These are phyloP conservation scores for Platyrinchus mystaceus DNA, from an alignment of 2,797 vertebrate genomes.

Conservation along the genomic window DNA sequence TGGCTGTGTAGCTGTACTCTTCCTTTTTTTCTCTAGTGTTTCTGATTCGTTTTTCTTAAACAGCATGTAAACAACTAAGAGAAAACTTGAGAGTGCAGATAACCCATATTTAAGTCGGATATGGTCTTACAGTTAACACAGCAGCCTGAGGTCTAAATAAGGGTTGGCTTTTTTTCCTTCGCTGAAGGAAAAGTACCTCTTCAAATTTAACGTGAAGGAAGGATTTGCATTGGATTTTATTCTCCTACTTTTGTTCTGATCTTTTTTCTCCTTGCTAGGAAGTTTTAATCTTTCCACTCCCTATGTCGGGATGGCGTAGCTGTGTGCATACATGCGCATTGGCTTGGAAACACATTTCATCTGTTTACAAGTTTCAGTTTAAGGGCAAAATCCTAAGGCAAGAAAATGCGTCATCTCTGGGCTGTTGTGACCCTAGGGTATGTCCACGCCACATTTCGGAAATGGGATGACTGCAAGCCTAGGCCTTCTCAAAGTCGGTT, in stretches of 20 bases:
- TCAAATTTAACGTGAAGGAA: neutral
- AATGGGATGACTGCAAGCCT: neutral
- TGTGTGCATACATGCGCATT: neutral
- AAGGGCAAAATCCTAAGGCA: constrained; percentile 55
- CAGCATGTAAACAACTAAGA: neutral
- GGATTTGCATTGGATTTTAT: neutral
- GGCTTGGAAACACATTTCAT: neutral
- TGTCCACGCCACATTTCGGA: neutral
- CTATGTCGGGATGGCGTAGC: neutral
- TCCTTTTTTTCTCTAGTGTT: neutral
- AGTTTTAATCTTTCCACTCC: neutral
- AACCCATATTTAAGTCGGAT: constrained; percentile 22
- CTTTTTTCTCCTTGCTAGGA: neutral
- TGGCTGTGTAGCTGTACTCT: neutral
- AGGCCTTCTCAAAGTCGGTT: neutral
- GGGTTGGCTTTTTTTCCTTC: neutral
- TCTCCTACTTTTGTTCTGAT: neutral
- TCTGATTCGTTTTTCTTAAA: neutral
- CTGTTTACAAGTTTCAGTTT: constrained; percentile 56
- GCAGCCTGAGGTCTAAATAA: constrained; percentile 12
- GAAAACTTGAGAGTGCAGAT: neutral
- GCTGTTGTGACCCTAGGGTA: constrained; percentile 12
- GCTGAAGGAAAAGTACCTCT: neutral
- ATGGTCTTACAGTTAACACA: neutral
- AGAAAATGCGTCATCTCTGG: constrained; percentile 54